A percentile compares a stretch with the other conserved stretches of the same genome.
phyloP scores from a whole-genome alignment of 2,113 vertebrate genomes.

The Eurystomus gularis region DNA sequence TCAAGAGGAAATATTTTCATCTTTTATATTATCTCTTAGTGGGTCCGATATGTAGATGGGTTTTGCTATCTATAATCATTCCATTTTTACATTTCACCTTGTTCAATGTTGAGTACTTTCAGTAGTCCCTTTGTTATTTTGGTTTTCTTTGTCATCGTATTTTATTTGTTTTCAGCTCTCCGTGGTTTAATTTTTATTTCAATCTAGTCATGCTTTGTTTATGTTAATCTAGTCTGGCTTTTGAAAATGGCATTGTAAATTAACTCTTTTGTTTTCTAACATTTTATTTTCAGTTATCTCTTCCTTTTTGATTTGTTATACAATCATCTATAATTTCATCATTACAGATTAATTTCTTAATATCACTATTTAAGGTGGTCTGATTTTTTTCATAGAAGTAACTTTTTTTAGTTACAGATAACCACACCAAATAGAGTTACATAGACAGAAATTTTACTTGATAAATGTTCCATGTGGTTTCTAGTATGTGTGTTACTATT shows the following conservation, averaged over 20 bases:
- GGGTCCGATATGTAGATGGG: not conserved
- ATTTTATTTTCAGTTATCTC: not conserved
- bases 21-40: not conserved
- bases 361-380: not conserved
- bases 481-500: not conserved
- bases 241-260: not conserved
- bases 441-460: not conserved
- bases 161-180: not conserved
- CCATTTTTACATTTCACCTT: not conserved
- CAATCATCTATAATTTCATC: not conserved
- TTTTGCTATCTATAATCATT: not conserved
- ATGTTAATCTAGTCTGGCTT: not conserved
- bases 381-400: not conserved
- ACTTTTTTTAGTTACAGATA: not conserved
- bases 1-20: not conserved
- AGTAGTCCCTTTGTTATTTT: not conserved
- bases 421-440: not conserved
- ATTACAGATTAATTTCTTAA: not conserved
- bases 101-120: not conserved
- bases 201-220: not conserved
- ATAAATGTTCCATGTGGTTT: not conserved
- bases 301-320: not conserved
- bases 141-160: not conserved
- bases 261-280: not conserved
- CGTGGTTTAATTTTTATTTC: not conserved